phyloP scores from a whole-genome alignment of 37 sponge, comb jelly and placozoan genomes.

The Beroe ovata region DNA sequence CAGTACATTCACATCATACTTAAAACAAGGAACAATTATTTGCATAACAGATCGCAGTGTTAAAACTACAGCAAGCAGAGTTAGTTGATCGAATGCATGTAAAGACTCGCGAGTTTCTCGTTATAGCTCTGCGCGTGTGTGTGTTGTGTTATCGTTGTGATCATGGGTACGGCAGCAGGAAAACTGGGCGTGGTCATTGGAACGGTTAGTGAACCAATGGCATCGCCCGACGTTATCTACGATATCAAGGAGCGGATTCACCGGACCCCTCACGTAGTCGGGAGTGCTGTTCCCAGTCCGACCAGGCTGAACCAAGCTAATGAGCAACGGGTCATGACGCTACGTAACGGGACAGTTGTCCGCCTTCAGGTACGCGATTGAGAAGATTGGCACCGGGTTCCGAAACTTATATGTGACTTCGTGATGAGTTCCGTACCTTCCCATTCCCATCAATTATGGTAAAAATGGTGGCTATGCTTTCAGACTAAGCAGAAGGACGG shows the following conservation, averaged over 20 bases:
- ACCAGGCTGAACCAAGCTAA: background rate
- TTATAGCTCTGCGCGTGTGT: no score
- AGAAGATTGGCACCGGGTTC: no score
- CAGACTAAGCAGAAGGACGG: constrained; percentile 49
- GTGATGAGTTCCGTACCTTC: no score
- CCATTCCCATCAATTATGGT: no score
- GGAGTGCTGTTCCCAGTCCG: constrained; percentile 19
- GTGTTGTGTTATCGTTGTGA: background rate
- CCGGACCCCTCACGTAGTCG: constrained; percentile 26
- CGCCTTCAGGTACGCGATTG: constrained; percentile 56
- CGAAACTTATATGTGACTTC: no score
- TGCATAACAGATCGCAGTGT: background rate
- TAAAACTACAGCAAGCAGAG: background rate
- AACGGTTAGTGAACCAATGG: background rate
- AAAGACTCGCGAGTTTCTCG: no score
- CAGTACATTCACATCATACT: background rate
- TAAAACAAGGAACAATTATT: background rate
- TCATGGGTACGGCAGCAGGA: constrained; percentile 49
- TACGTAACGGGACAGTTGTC: background rate
- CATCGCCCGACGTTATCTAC: constrained; percentile 60
- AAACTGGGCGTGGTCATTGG: constrained; percentile 5
- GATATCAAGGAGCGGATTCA: constrained; percentile 55
- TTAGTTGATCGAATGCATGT: background rate
- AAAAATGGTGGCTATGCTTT: no score
- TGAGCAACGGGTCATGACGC: constrained; percentile 20